Base-by-base conservation (phyloP, 1,140 invertebrate species). In the Trichoplusia ni region DNA sequence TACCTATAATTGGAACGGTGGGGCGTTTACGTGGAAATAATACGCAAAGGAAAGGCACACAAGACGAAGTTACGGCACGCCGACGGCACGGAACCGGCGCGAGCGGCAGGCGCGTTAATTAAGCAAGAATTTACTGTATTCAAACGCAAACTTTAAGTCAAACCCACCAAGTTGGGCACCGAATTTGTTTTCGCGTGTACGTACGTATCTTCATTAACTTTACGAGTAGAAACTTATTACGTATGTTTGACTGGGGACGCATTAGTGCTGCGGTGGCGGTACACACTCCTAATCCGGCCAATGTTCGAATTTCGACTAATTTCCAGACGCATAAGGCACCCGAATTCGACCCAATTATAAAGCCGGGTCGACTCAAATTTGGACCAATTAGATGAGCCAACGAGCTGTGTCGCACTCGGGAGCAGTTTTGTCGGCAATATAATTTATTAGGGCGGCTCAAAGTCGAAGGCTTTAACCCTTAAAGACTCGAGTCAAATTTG, bases 361-460 rank as follows among this genome's bases (percentile, higher is more conserved):
- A 87, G 85, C 77, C 71, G 79, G 82, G 79, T 83, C 78, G 73
- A 77, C 67, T 75, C 75, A 77, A 90, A 90, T 90, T 90, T 86
- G 79, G 80, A 87, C 83, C 87, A 87, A 88, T 88, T 90, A 88
- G 85, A 84, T 84, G 81, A 88, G 79, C 79, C 84, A 88, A 86
- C 86, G 85, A 88, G 84, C 82, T 87, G 81, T 85, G 82, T 86
- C 85, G 82, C 74, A 79, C 81, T 85, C 81, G 84, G 77, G 76
- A 86, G 84, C 84, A 86, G 87, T 88, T 90, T 88, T 87, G 85
- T 84, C 84, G 79, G 80, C 87, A 87, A 90, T 88, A 90, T 90
- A 90, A 90, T 90, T 90, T 90, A 88, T 87, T 86, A 87, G 85
- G 85, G 79, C 76, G 77, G 81, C 83, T 81, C 81, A 79, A 88